Conservation (phyloP, 2,113 vertebrate species). For the Azemiops feae region DNA sequence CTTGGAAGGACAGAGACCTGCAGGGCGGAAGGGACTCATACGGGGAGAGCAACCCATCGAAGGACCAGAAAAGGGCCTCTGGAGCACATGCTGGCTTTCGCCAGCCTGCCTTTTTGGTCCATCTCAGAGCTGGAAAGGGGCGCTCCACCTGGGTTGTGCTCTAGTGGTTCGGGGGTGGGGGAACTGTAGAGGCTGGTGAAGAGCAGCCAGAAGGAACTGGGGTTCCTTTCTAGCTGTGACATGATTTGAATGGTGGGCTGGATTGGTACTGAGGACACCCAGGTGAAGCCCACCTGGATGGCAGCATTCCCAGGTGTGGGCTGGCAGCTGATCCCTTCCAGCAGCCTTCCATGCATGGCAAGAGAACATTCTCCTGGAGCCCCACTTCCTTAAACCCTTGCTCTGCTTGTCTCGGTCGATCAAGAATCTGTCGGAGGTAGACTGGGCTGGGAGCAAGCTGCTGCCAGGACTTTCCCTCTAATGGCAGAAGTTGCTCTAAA, state of each 20-base stretch:
- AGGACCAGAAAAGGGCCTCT: not conserved
- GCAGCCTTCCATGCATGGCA: not conserved
- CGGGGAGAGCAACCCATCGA: not conserved
- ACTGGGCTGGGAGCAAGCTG: not conserved
- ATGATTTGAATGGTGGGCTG: not conserved
- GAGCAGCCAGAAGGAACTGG: not conserved
- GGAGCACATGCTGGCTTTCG: not conserved
- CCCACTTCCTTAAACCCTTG: not conserved
- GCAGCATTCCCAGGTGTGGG: not conserved
- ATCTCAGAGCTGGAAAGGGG: not conserved
- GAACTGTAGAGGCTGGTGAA: not conserved
- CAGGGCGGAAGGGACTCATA: not conserved
- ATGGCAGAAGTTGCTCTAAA: not conserved
- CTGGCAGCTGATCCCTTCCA: not conserved
- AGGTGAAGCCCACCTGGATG: not conserved
- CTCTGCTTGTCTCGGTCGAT: not conserved
- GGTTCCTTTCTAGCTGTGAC: not conserved
- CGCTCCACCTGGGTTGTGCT: not conserved
- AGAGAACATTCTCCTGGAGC: not conserved
- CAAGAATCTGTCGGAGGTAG: not conserved
- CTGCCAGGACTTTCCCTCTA: not conserved
- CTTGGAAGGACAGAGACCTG: not conserved
- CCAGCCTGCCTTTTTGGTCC: not conserved
- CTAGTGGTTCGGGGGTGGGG: not conserved
- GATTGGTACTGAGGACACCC: not conserved